phyloP scores from a whole-genome alignment of 1,140 invertebrate species.

The Sminthurinus signatus region DNA sequence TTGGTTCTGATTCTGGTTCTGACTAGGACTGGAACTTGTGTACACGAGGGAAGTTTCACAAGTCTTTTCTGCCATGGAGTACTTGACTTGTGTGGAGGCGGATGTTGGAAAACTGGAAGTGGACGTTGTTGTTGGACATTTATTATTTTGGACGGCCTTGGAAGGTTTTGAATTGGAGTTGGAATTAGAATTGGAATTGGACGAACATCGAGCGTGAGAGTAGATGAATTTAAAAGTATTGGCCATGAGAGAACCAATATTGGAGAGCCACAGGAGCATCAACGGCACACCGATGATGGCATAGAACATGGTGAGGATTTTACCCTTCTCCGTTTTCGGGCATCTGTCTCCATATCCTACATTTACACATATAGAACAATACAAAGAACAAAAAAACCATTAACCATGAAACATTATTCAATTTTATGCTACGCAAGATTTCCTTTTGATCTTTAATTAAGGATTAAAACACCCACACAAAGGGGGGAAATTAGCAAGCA shows the following conservation, averaged over 20 bases:
- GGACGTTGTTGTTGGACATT: conserved; percentile 2
- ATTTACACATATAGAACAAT: conserved; percentile 44
- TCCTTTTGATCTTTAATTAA: too few species aligned
- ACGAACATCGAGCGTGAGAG: conserved; percentile 55
- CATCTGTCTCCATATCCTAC: conserved; percentile 71
- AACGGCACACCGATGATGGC: conserved; percentile 75
- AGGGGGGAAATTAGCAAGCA: too few species aligned
- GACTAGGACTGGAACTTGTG: too few species aligned
- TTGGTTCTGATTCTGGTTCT: conserved; percentile 23
- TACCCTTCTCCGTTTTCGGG: conserved; percentile 67
- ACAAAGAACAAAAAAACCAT: too few species aligned
- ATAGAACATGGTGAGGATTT: conserved; percentile 79
- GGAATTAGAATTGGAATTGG: background rate
- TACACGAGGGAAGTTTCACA: conserved; percentile 35
- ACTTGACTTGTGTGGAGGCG: conserved; percentile 32
- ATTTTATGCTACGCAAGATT: too few species aligned
- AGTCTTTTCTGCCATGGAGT: conserved; percentile 41
- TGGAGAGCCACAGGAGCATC: conserved; percentile 77
- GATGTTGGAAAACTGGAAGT: conserved; percentile 21
- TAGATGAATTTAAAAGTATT: conserved; percentile 64
- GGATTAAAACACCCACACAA: too few species aligned
- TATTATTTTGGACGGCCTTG: conserved; percentile 27
- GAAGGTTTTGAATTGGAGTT: conserved; percentile 3
- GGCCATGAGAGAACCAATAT: conserved; percentile 72
- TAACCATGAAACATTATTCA: too few species aligned